Conservation (phyloP, 2,888 invertebrate genomes). For the Parnassius apollo region DNA sequence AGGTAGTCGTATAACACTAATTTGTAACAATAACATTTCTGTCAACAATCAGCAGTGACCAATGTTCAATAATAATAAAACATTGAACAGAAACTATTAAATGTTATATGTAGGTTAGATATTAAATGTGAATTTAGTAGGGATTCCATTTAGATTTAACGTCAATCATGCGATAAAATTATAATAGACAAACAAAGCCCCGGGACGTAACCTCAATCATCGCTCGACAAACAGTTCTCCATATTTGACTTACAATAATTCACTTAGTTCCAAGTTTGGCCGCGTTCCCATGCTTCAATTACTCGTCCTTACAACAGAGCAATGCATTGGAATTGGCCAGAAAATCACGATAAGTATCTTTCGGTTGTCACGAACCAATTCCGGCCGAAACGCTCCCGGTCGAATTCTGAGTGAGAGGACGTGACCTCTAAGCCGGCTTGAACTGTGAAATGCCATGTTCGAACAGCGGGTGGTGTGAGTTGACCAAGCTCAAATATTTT, state of each 20-base stretch:
- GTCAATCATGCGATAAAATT: conserved; percentile 53
- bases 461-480: conserved; percentile 70
- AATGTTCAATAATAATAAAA: neutral
- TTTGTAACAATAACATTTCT: too few relatives aligned
- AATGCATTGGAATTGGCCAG: conserved; percentile 75
- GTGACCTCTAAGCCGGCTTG: conserved; percentile 69
- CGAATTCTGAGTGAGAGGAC: conserved; percentile 76
- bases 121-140: conserved; percentile 31
- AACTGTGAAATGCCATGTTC: conserved; percentile 73
- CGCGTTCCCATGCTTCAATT: conserved; percentile 78
- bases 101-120: conserved; percentile 5
- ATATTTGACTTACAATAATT: conserved; percentile 73
- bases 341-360: conserved; percentile 79
- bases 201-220: conserved; percentile 43
- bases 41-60: neutral
- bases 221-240: conserved; percentile 58
- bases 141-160: conserved; percentile 36
- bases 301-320: conserved; percentile 62
- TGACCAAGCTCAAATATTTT: conserved; percentile 55
- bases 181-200: conserved; percentile 34
- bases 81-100: too few relatives aligned
- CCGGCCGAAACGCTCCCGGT: conserved; percentile 70
- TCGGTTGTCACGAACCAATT: conserved; percentile 78
- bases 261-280: conserved; percentile 57
- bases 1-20: too few relatives aligned